phyloP scores from a whole-genome alignment of 2,113 vertebrate genomes.

The human (Homo sapiens) region DNA sequence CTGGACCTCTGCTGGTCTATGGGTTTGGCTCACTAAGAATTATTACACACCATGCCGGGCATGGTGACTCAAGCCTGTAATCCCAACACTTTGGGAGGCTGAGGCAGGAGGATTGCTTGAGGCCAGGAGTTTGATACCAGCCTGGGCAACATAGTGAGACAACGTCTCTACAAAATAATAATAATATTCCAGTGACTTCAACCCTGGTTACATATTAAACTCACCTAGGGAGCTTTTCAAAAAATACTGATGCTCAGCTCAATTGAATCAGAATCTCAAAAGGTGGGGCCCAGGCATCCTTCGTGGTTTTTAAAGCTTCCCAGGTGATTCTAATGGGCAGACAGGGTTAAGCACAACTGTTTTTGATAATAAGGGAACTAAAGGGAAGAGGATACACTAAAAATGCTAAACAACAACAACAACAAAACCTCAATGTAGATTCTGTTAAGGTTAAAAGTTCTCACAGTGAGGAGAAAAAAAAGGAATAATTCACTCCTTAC shows the following conservation, averaged over 20 bases:
- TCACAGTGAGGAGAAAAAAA: neutral
- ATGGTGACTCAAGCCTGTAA: too few relatives aligned
- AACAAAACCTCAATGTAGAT: neutral
- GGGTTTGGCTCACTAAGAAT: neutral
- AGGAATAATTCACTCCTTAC: neutral
- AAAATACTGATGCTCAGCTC: neutral
- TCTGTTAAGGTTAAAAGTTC: constrained; percentile 43
- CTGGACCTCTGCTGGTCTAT: neutral
- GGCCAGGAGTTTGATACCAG: too few relatives aligned
- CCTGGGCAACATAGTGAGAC: too few relatives aligned
- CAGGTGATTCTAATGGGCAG: neutral
- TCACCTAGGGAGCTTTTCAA: neutral
- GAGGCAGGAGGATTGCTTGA: too few relatives aligned
- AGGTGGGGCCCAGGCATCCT: neutral
- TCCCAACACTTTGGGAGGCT: too few relatives aligned
- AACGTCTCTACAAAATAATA: too few relatives aligned
- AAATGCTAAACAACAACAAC: neutral
- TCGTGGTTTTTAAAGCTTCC: neutral
- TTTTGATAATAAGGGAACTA: neutral
- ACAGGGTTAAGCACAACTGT: neutral
- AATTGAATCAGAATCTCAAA: neutral
- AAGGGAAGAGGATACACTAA: neutral
- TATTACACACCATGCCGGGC: neutral
- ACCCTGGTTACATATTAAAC: neutral
- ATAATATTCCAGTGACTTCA: neutral